phyloP scores from a whole-genome alignment of 2,113 vertebrate genomes.

The Holacanthus passer region DNA sequence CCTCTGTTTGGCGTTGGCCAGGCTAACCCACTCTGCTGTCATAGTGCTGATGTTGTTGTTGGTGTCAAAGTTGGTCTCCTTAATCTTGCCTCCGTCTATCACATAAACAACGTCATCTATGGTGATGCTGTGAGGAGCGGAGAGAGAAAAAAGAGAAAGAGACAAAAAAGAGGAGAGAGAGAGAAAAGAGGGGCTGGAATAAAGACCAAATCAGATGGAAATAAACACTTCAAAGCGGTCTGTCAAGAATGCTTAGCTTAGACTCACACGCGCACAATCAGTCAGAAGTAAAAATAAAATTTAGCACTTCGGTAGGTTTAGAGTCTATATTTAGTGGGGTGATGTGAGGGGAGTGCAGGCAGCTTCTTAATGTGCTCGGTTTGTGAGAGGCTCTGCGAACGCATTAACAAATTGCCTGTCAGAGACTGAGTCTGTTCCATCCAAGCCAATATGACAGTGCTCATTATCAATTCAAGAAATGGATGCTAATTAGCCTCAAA shows the following conservation, averaged over 20 bases:
- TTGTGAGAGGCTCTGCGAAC: constrained; percentile 19
- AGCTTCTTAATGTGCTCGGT: constrained; percentile 54
- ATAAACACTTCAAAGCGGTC: constrained; percentile 60
- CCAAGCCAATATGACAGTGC: constrained; percentile 37
- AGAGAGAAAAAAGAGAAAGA: constrained; percentile 5
- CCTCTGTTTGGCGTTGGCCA: constrained; percentile 97
- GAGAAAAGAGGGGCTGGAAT: background rate
- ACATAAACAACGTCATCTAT: constrained; percentile 98
- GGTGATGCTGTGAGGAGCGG: constrained; percentile 89
- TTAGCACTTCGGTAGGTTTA: constrained; percentile 42
- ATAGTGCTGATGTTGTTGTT: constrained; percentile 99
- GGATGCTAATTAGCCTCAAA: constrained; percentile 60
- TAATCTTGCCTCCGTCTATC: constrained; percentile 98
- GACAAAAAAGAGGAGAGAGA: background rate
- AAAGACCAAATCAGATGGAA: constrained; percentile 19
- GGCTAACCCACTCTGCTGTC: constrained; percentile 97
- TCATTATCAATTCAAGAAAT: constrained; percentile 50
- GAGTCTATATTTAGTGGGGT: constrained; percentile 58
- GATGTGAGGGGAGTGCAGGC: constrained; percentile 38
- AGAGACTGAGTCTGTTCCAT: constrained; percentile 33
- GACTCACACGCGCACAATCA: constrained; percentile 21
- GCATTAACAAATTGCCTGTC: constrained; percentile 60
- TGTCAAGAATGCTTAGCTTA: constrained; percentile 3
- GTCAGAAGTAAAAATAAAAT: constrained; percentile 52
- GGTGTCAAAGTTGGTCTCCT: constrained; percentile 97